Evolutionary conservation across 1,140 invertebrate genomes (phyloP).

Genomic region (Drosophila sturtevanti): DNA sequence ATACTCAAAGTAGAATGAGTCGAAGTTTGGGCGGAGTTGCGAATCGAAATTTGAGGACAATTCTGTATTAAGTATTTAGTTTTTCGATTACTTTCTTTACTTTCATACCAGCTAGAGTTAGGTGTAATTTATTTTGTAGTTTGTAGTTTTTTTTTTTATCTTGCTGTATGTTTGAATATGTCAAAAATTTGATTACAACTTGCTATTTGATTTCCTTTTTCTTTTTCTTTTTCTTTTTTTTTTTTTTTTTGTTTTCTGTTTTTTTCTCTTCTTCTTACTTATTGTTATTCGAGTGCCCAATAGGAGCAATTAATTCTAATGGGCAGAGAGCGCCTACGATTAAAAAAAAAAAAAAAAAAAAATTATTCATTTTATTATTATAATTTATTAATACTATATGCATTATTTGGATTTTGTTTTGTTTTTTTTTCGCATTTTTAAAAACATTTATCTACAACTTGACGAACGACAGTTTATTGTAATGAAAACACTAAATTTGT

Average conservation of each 20-base stretch:
- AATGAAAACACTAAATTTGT: slow-evolving; percentile 66
- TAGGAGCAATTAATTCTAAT: neutral
- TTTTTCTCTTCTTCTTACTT: neutral
- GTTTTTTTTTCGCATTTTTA: slow-evolving; percentile 41
- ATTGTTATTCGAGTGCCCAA: slow-evolving; percentile 2
- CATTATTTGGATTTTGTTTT: neutral
- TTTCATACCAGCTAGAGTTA: slow-evolving; percentile 53
- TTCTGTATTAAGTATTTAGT: slow-evolving; percentile 40
- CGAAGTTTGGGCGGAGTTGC: neutral
- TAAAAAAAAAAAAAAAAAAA: slow-evolving; percentile 7
- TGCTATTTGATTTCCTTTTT: slow-evolving; percentile 66
- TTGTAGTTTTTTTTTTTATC: slow-evolving; percentile 69
- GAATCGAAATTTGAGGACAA: neutral
- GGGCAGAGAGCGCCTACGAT: slow-evolving; percentile 1
- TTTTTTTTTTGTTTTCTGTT: slow-evolving; percentile 19
- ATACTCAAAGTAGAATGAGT: neutral
- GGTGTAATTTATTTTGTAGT: slow-evolving; percentile 47
- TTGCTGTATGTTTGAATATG: slow-evolving; percentile 43
- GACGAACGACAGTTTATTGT: slow-evolving; percentile 73
- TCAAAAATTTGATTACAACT: slow-evolving; percentile 72
- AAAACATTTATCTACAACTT: slow-evolving; percentile 77
- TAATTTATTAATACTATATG: slow-evolving; percentile 8
- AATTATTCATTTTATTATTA: neutral
- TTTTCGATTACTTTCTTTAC: slow-evolving; percentile 62
- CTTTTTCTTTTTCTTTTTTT: too few species aligned